Evolutionary conservation across 2,113 vertebrate genomes (phyloP).

Genomic region (Scatophagus argus): DNA sequence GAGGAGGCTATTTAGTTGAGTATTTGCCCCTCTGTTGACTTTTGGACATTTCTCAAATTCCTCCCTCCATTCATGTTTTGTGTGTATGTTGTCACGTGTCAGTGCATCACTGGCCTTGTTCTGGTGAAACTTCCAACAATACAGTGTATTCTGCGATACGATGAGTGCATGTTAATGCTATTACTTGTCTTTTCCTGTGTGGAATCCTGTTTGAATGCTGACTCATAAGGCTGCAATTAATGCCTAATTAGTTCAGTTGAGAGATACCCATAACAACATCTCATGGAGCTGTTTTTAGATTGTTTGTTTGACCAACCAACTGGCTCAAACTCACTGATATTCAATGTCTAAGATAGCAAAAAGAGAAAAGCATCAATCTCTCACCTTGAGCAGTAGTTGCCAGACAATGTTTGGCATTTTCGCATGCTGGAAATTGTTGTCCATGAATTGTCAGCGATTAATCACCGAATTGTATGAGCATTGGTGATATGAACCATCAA

Average conservation of each 20-base stretch:
- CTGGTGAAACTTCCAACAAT: conserved; percentile 43
- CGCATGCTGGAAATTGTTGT: background rate
- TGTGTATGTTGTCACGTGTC: conserved; percentile 55
- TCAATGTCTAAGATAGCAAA: background rate
- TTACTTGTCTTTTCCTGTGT: background rate
- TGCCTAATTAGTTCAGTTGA: background rate
- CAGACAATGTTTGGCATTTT: background rate
- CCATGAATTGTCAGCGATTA: background rate
- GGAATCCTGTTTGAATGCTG: background rate
- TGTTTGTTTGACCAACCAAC: background rate
- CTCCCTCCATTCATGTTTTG: conserved; percentile 67
- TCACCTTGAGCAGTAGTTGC: background rate
- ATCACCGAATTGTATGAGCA: background rate
- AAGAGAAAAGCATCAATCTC: background rate
- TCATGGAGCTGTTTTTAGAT: background rate
- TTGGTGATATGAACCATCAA: background rate
- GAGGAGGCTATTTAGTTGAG: conserved; percentile 44
- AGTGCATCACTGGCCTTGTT: conserved; percentile 46
- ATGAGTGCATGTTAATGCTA: background rate
- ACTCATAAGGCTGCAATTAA: background rate
- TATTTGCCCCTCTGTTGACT: conserved; percentile 69
- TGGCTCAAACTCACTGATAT: background rate
- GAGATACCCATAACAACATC: background rate
- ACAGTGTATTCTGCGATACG: conserved; percentile 7
- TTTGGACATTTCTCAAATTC: conserved; percentile 71